Evolutionary conservation across 2,797 vertebrate species (phyloP).

Genomic region (Acipenser ruthenus): DNA sequence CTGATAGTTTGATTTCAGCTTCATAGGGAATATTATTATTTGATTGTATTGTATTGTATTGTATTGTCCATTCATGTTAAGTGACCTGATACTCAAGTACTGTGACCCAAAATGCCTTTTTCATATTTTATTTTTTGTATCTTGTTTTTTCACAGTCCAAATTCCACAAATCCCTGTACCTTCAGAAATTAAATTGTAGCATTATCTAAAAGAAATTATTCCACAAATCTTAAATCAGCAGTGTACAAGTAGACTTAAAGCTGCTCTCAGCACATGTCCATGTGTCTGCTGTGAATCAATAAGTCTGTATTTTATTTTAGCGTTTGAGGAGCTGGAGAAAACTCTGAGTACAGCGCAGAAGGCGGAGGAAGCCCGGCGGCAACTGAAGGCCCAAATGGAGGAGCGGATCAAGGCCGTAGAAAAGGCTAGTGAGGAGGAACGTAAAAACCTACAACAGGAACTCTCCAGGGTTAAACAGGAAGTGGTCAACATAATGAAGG

Average conservation of each 20-base stretch:
- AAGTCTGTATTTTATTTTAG: constrained; percentile 39
- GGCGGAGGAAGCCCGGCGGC: constrained; percentile 78
- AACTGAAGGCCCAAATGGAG: constrained; percentile 82
- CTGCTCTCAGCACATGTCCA: too few relatives aligned
- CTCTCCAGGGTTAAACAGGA: constrained; percentile 86
- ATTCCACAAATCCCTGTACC: background rate
- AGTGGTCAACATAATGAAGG: constrained; percentile 84
- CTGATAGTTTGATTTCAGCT: too few relatives aligned
- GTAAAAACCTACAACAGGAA: constrained; percentile 77
- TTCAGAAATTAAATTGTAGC: too few relatives aligned
- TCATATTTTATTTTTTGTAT: background rate
- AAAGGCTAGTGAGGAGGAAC: constrained; percentile 76
- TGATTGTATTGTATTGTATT: too few relatives aligned
- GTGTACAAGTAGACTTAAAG: too few relatives aligned
- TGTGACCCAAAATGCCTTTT: too few relatives aligned
- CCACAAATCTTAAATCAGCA: background rate
- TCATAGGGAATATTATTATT: too few relatives aligned
- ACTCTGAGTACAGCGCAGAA: constrained; percentile 77
- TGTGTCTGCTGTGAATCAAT: background rate
- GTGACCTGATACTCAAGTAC: too few relatives aligned
- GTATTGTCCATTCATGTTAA: too few relatives aligned
- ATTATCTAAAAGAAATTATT: too few relatives aligned
- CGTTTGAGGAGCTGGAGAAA: constrained; percentile 91
- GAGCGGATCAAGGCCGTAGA: constrained; percentile 78
- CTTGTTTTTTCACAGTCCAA: background rate